phyloP scores from a whole-genome alignment of 2,888 invertebrate species.

The Axea sp. region DNA sequence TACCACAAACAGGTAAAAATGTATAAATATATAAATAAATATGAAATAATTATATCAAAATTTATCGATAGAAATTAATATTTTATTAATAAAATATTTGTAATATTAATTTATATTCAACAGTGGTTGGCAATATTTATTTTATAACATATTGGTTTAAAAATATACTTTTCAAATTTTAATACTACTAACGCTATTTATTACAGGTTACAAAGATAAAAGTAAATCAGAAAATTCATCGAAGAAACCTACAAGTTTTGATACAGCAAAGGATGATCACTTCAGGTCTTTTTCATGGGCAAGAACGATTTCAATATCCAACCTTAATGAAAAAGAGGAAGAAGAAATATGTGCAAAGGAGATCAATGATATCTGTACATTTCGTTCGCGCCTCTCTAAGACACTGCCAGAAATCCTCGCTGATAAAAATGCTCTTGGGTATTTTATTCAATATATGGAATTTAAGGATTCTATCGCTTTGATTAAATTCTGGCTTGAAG shows the following conservation, averaged over 20 bases:
- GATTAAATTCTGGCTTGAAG: conserved; percentile 88
- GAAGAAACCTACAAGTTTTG: conserved; percentile 44
- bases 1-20: too few species aligned
- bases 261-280: neutral
- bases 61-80: too few species aligned
- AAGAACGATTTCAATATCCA: conserved; percentile 61
- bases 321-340: conserved; percentile 76
- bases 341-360: conserved; percentile 66
- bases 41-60: too few species aligned
- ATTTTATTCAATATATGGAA: conserved; percentile 93
- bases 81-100: too few species aligned
- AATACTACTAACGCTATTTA: too few species aligned
- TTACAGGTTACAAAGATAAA: conserved; percentile 67
- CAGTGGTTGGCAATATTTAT: too few species aligned
- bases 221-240: conserved; percentile 68
- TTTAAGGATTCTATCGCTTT: conserved; percentile 84
- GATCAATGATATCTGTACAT: conserved; percentile 77
- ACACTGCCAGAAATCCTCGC: conserved; percentile 87
- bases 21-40: too few species aligned
- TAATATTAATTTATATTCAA: too few species aligned
- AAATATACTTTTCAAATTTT: too few species aligned
- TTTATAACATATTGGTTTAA: too few species aligned
- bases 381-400: conserved; percentile 85
- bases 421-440: conserved; percentile 89
- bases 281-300: neutral